These are phyloP conservation scores for Colinus virginianus DNA, from an alignment of 2,113 vertebrate species.

Conservation along the genomic window DNA sequence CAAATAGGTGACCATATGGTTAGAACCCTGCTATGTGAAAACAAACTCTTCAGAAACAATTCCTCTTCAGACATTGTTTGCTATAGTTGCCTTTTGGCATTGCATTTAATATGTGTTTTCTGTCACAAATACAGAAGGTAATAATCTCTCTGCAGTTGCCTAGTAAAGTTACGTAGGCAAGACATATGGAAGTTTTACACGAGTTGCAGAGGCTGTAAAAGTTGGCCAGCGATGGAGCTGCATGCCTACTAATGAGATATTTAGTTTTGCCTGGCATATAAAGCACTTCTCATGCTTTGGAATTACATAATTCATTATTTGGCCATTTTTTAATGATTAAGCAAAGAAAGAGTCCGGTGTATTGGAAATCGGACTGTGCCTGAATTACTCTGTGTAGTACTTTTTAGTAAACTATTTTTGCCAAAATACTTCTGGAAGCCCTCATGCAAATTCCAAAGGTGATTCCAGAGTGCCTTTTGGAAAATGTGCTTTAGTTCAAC, in stretches of 20 bases:
- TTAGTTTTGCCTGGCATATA: constrained; percentile 36
- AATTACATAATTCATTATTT: constrained; percentile 15
- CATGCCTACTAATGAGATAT: constrained; percentile 54
- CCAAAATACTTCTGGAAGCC: constrained; percentile 12
- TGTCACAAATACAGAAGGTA: constrained; percentile 46
- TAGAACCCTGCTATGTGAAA: neutral
- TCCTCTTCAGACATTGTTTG: constrained; percentile 52
- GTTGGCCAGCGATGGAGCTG: constrained; percentile 72
- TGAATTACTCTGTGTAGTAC: neutral
- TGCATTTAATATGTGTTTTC: constrained; percentile 44
- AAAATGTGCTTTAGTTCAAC: neutral
- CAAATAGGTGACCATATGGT: constrained; percentile 51
- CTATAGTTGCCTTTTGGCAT: constrained; percentile 25
- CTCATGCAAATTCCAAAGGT: neutral
- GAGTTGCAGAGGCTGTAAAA: constrained; percentile 66
- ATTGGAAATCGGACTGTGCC: constrained; percentile 32
- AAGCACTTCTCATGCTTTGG: neutral
- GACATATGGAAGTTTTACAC: constrained; percentile 61
- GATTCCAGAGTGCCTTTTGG: neutral
- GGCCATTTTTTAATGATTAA: constrained; percentile 50
- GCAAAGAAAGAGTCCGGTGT: neutral
- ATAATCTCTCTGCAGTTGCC: constrained; percentile 50
- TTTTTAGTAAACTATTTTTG: neutral
- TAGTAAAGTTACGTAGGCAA: constrained; percentile 41
- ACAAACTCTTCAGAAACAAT: neutral